A percentile compares a stretch with the other conserved stretches of the same genome.
Conservation (phyloP, 1,140 invertebrate genomes). For the Brachionus angularis region DNA sequence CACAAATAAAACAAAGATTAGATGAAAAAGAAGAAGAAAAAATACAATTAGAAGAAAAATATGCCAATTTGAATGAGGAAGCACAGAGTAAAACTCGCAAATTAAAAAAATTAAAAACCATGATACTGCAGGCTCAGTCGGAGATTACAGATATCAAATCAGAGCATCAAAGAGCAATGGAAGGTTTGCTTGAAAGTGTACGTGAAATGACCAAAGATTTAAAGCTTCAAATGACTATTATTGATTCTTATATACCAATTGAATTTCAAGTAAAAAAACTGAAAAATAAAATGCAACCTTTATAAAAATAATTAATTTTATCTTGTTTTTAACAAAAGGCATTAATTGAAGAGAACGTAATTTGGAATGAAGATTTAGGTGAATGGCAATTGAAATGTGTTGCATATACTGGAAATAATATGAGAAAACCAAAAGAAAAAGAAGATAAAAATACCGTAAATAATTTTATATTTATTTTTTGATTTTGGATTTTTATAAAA, state of each 20-base stretch:
- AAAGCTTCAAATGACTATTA: constrained; percentile 76
- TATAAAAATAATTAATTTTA: constrained; percentile 79
- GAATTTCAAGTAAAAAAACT: constrained; percentile 68
- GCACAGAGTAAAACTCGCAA: constrained; percentile 85
- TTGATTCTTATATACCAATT: constrained; percentile 91
- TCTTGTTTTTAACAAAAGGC: constrained; percentile 60
- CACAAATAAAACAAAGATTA: constrained; percentile 68
- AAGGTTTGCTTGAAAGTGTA: constrained; percentile 76
- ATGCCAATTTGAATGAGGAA: constrained; percentile 81
- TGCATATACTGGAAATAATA: constrained; percentile 97
- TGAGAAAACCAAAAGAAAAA: constrained; percentile 65
- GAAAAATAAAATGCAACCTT: no score
- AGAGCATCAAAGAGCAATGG: constrained; percentile 65
- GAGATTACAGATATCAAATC: constrained; percentile 52
- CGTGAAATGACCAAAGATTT: constrained; percentile 70
- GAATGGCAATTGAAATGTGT: constrained; percentile 97
- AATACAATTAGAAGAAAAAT: constrained; percentile 91
- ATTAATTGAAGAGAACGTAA: constrained; percentile 79
- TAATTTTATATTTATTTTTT: neutral
- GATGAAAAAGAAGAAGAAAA: constrained; percentile 78
- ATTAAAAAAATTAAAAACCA: constrained; percentile 71
- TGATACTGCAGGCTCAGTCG: constrained; percentile 58
- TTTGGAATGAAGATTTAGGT: constrained; percentile 96
- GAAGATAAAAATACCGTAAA: constrained; percentile 27
- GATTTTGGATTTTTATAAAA: neutral